These are phyloP conservation scores for Drosophila silvestris DNA, from an alignment of 2,888 invertebrate species.

Conservation along the genomic window DNA sequence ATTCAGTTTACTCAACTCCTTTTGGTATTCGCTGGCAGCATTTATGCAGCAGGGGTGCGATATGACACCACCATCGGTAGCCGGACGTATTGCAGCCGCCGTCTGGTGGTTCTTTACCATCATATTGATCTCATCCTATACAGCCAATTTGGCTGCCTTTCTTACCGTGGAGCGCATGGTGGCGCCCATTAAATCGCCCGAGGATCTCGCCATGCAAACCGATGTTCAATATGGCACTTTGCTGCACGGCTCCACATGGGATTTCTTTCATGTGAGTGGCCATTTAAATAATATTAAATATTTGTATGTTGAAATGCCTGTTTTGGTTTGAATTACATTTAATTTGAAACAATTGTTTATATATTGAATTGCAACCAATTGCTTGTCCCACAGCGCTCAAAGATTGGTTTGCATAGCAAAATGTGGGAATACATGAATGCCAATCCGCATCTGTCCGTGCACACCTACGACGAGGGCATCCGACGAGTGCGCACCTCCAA, in stretches of 20 bases:
- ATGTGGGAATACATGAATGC: conserved; percentile 98
- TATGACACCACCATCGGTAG: conserved; percentile 93
- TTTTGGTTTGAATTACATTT: not conserved
- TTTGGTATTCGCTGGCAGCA: conserved; percentile 99
- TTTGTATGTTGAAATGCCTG: not conserved
- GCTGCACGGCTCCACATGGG: conserved; percentile 92
- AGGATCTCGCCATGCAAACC: conserved; percentile 95
- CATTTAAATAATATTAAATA: not conserved
- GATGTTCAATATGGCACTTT: conserved; percentile 97
- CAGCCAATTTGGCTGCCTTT: conserved; percentile 99
- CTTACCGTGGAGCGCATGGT: conserved; percentile 98
- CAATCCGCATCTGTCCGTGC: conserved; percentile 93
- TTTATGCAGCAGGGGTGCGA: conserved; percentile 99
- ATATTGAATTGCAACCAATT: not conserved
- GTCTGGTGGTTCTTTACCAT: conserved; percentile 99
- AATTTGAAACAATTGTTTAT: not conserved
- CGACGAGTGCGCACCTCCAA: conserved; percentile 91
- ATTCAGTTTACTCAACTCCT: conserved; percentile 97
- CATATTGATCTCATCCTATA: conserved; percentile 98
- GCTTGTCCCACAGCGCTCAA: conserved; percentile 89
- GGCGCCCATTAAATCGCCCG: conserved; percentile 95
- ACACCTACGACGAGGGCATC: conserved; percentile 93
- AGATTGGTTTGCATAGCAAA: conserved; percentile 93
- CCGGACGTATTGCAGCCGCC: conserved; percentile 95
- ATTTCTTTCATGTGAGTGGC: conserved; percentile 89